phyloP scores from a whole-genome alignment of 1,140 invertebrate genomes.

The Drosophila lowei region DNA sequence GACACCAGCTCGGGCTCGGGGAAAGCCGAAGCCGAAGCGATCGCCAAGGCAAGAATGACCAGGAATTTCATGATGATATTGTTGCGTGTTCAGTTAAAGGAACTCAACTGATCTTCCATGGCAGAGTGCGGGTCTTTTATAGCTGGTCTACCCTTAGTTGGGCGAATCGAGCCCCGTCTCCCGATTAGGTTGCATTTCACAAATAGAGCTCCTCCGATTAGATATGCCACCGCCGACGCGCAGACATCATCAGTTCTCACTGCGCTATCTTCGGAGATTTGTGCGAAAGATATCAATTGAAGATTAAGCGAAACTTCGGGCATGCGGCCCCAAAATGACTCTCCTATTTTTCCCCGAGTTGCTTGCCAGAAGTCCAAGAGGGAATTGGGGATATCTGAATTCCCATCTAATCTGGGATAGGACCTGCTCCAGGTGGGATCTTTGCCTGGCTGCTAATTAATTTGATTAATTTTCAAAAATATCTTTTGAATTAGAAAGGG shows the following conservation, averaged over 20 bases:
- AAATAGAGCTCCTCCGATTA: constrained; percentile 34
- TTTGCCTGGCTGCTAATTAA: constrained; percentile 40
- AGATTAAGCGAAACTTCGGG: constrained; percentile 13
- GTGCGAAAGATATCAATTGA: constrained; percentile 18
- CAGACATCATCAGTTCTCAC: constrained; percentile 13
- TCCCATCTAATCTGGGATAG: constrained; percentile 23
- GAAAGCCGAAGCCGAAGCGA: constrained; percentile 54
- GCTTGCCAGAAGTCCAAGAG: not conserved
- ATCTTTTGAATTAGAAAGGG: constrained; percentile 8
- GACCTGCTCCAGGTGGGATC: constrained; percentile 13
- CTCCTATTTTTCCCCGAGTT: not conserved
- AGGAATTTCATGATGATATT: constrained; percentile 69
- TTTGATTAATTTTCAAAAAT: constrained; percentile 34
- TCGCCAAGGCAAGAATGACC: constrained; percentile 67
- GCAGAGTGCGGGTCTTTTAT: constrained; percentile 39
- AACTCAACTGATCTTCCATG: constrained; percentile 54
- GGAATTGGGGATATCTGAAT: constrained; percentile 7
- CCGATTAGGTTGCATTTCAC: constrained; percentile 30
- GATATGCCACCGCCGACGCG: constrained; percentile 5
- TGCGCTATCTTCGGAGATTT: constrained; percentile 37
- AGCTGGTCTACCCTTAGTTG: constrained; percentile 1
- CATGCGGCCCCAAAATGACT: constrained; percentile 38
- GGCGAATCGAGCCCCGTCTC: not conserved
- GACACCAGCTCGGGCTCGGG: constrained; percentile 42
- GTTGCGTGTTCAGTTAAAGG: constrained; percentile 51